Conservation (phyloP, 2,797 vertebrate genomes). For the Brotula barbata region DNA sequence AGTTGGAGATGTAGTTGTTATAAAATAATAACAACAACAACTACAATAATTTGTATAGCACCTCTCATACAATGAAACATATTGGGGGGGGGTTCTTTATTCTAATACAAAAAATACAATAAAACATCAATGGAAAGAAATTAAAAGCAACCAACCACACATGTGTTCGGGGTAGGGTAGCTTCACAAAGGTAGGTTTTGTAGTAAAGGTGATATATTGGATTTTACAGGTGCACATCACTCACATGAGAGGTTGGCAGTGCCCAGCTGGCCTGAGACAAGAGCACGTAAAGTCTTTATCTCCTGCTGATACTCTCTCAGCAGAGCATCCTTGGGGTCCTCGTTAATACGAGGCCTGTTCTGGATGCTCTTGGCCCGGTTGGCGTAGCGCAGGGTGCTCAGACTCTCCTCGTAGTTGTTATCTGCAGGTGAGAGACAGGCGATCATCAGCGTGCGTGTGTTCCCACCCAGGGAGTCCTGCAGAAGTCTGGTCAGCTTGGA, state of each 20-base stretch:
- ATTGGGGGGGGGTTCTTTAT: no score
- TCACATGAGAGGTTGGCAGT: slow-evolving; percentile 69
- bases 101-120: no score
- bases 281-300: slow-evolving; percentile 83
- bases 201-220: no score
- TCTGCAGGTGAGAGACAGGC: slow-evolving; percentile 88
- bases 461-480: slow-evolving; percentile 91
- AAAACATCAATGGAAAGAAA: no score
- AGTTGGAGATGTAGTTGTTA: no score
- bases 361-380: slow-evolving; percentile 89
- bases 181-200: no score
- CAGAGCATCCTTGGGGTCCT: slow-evolving; percentile 92
- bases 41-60: no score
- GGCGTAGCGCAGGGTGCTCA: slow-evolving; percentile 87
- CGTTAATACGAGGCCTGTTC: slow-evolving; percentile 88
- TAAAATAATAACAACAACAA: no score
- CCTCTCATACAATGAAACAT: no score
- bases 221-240: slow-evolving; percentile 1
- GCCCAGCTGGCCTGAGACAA: slow-evolving; percentile 81
- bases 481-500: slow-evolving; percentile 91
- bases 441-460: slow-evolving; percentile 90
- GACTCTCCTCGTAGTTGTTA: slow-evolving; percentile 88
- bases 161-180: no score
- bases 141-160: no score
- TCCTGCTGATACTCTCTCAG: slow-evolving; percentile 91